These are phyloP conservation scores for Theristicus caerulescens DNA, from an alignment of 2,113 vertebrate species.

Conservation along the genomic window DNA sequence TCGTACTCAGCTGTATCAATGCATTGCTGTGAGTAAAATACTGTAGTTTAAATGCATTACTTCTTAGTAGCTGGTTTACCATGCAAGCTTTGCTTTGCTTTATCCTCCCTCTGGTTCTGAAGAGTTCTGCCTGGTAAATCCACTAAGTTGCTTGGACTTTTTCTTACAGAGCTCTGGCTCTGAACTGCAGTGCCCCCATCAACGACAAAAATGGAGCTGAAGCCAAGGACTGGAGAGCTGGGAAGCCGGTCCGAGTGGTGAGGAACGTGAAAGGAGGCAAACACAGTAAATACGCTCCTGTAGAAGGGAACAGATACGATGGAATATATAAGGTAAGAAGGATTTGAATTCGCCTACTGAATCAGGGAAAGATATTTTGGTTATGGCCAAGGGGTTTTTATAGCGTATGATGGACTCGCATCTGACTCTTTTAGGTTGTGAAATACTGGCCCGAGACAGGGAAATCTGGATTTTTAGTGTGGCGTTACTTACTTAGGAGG, in stretches of 20 bases:
- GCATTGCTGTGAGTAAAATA: not conserved
- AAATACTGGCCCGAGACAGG: slow-evolving; percentile 97
- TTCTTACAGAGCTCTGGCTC: slow-evolving; percentile 84
- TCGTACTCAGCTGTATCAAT: not conserved
- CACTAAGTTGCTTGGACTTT: fast-evolving
- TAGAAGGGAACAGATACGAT: slow-evolving; percentile 94
- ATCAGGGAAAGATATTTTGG: not conserved
- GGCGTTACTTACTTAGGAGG: slow-evolving; percentile 91
- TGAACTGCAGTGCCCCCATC: slow-evolving; percentile 90
- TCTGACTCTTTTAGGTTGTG: slow-evolving; percentile 77
- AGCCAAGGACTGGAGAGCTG: slow-evolving; percentile 90
- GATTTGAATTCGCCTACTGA: fast-evolving
- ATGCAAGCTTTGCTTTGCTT: not conserved
- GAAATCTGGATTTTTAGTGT: slow-evolving; percentile 95
- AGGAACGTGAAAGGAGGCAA: slow-evolving; percentile 91
- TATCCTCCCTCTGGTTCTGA: not conserved
- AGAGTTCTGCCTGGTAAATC: not conserved
- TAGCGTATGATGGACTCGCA: fast-evolving
- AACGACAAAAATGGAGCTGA: slow-evolving; percentile 89
- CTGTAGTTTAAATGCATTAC: too few species aligned
- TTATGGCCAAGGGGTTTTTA: not conserved
- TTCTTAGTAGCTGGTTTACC: not conserved
- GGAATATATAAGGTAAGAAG: slow-evolving; percentile 92
- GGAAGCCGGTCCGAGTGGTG: slow-evolving; percentile 94
- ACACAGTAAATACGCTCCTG: slow-evolving; percentile 90